These are phyloP conservation scores for Ostrea denselamellosa DNA, from an alignment of 1,140 invertebrate species.

Conservation along the genomic window DNA sequence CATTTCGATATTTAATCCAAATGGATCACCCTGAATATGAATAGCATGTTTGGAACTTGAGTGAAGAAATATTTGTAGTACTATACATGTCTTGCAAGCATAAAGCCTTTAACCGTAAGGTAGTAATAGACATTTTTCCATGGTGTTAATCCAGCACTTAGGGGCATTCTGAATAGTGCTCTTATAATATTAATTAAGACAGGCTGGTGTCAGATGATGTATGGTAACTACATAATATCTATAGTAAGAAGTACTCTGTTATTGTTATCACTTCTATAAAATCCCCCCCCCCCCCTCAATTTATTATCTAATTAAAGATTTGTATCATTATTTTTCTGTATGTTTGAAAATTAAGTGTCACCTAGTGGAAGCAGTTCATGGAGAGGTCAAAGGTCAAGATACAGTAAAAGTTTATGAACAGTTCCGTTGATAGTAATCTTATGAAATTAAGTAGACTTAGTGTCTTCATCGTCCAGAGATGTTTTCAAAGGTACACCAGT, in stretches of 20 bases:
- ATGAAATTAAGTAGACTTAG: neutral
- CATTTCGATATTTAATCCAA: neutral
- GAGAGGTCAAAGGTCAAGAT: neutral
- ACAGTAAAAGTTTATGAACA: neutral
- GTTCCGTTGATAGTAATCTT: neutral
- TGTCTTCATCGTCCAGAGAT: neutral
- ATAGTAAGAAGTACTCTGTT: neutral
- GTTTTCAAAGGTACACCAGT: neutral
- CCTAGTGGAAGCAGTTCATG: neutral
- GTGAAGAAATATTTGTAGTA: neutral
- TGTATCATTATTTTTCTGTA: too few species aligned
- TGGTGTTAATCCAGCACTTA: constrained; percentile 10
- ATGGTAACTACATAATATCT: neutral
- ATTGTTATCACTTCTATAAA: neutral
- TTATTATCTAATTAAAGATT: too few species aligned
- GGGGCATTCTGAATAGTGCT: neutral
- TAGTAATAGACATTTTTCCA: neutral
- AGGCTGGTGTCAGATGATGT: neutral
- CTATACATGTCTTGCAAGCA: neutral
- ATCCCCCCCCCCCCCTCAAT: too few species aligned
- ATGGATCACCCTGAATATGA: constrained; percentile 19
- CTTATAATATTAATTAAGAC: neutral
- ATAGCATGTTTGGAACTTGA: constrained; percentile 4
- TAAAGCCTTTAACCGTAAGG: neutral
- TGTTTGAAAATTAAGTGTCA: too few species aligned